Evolutionary conservation across 2,113 vertebrate species (phyloP), one percentile per base, ranked within the genome.

Genomic region (Turnix velox): DNA sequence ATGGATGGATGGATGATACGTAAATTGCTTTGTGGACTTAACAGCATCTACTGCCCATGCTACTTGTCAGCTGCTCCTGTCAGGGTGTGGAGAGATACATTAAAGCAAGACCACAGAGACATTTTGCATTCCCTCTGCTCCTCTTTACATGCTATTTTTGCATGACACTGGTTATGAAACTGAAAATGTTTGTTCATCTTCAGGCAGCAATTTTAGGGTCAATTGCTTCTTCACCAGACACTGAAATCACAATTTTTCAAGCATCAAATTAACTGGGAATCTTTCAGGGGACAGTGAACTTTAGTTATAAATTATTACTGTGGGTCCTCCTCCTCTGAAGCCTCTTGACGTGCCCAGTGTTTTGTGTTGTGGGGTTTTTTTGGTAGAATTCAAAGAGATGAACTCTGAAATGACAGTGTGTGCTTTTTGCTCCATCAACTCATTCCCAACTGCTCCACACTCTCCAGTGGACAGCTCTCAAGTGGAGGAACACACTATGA

Each of bases 151-250:
- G 73, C 58, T 69, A 28, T 92, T 92, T 93, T 65, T 72, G 72
- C 74, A 81, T 40, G 61, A 92, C 84, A 61, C 76, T 25, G 18
- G 33, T 82, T 94, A 90, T 69, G 40, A 86, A 94, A 88, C 69
- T 81, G 59, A 93, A 96, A 92, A 84, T 1, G 4, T 67, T 68
- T 82, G 68, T 95, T 96, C 90, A 87, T 92, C 93, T 90, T 84
- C 65, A 93, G 72, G 93, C 51, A 87, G 85, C 89, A 92, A 96
- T 95, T 96, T 97, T 96, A 93, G 87, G 95, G 93, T 96, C 95
- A 96, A 93, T 87, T 88, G 58, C 54, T 88, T 96, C 85, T 93
- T 87, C 77, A 91, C 61, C 69, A 86, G 94, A 95, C 78, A 65
- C 82, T 92, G 77, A 90, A 84, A 91, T 97, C 71, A 92, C 77